phyloP scores from a whole-genome alignment of 1,140 invertebrate genomes.

The Trichonephila clavipes region DNA sequence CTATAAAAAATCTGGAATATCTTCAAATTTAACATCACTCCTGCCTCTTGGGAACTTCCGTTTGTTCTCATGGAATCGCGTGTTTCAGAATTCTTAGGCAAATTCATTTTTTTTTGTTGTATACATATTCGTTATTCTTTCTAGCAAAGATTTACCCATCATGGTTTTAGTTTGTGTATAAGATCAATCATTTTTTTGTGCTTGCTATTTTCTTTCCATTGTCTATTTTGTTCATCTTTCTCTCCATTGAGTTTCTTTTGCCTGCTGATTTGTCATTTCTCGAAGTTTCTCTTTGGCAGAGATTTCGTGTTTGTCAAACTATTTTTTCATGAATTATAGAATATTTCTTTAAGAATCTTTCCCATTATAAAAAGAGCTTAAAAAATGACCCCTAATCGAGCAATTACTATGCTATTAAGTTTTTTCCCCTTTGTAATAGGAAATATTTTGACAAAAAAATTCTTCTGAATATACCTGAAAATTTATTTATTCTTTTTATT shows the following conservation, averaged over 20 bases:
- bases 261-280: not conserved
- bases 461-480: too few relatives aligned
- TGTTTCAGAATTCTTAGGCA: not conserved
- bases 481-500: too few relatives aligned
- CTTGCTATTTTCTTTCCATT: not conserved
- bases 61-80: not conserved
- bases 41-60: not conserved
- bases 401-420: too few relatives aligned
- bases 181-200: not conserved
- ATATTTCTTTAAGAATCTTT: too few relatives aligned
- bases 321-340: not conserved
- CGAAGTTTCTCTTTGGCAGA: not conserved
- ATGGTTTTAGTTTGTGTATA: slow-evolving; percentile 1
- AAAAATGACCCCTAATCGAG: too few relatives aligned
- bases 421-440: too few relatives aligned
- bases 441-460: too few relatives aligned
- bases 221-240: not conserved
- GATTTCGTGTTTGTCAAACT: not conserved
- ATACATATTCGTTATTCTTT: not conserved
- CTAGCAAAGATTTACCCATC: not conserved
- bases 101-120: not conserved
- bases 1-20: not conserved
- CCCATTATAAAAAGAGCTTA: too few relatives aligned
- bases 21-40: not conserved
- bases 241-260: not conserved